Evolutionary conservation across 2,797 vertebrate genomes (phyloP).

Genomic region (Sebastes paucispinis): DNA sequence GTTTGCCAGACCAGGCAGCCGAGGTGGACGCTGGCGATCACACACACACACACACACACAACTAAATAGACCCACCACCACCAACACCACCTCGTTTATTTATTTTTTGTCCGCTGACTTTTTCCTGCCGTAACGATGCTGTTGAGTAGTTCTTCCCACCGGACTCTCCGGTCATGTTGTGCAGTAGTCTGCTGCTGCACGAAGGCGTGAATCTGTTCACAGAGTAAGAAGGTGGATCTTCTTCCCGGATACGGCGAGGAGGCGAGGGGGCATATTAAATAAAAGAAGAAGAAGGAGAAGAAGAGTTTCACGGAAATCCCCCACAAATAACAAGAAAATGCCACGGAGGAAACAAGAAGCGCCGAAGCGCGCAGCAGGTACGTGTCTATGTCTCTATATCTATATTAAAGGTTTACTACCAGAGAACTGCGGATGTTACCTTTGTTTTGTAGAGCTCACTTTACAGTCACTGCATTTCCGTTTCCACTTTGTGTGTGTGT

Average conservation of each 20-base stretch:
- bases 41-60: conserved; percentile 12
- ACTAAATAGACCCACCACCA: not conserved
- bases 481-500: conserved; percentile 49
- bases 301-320: conserved; percentile 77
- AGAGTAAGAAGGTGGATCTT: conserved; percentile 85
- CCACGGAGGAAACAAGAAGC: conserved; percentile 98
- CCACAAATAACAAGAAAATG: conserved; percentile 80
- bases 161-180: conserved; percentile 83
- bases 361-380: conserved; percentile 97
- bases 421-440: conserved; percentile 47
- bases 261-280: conserved; percentile 77
- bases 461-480: conserved; percentile 72
- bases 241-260: conserved; percentile 85
- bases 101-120: conserved; percentile 47
- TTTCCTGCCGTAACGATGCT: conserved; percentile 69
- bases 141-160: conserved; percentile 71
- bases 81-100: not conserved
- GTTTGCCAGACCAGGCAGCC: conserved; percentile 85
- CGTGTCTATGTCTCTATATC: conserved; percentile 34
- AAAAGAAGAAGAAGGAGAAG: conserved; percentile 11
- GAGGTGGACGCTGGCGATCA: conserved; percentile 75
- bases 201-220: conserved; percentile 80
- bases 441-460: conserved; percentile 67
- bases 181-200: conserved; percentile 69
- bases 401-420: not conserved